A percentile compares a stretch with the other conserved stretches of the same genome.
Evolutionary conservation across 2,888 invertebrate species (phyloP).

Genomic region (Lydus trimaculatus): DNA sequence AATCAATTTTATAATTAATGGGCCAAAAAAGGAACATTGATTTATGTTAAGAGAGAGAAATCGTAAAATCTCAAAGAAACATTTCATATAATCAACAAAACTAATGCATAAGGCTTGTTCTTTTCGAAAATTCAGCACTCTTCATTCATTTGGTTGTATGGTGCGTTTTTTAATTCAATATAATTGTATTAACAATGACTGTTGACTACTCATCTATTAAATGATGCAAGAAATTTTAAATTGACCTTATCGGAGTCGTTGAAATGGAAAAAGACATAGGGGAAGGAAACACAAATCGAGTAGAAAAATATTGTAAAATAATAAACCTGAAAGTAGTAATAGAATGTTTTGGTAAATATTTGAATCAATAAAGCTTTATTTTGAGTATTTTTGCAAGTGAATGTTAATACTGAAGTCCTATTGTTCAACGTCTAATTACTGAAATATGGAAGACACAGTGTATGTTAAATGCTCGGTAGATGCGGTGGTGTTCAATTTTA

Average conservation of each 20-base stretch:
- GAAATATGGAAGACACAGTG: conserved; percentile 12
- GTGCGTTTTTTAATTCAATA: neutral
- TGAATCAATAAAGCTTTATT: neutral
- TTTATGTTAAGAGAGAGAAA: no score
- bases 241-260: neutral
- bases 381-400: neutral
- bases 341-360: neutral
- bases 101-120: no score
- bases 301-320: no score
- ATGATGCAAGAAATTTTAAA: neutral
- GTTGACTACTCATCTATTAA: neutral
- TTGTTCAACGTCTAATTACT: conserved; percentile 40
- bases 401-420: conserved; percentile 19
- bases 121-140: no score
- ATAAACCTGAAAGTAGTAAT: neutral
- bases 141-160: neutral
- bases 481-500: conserved; percentile 19
- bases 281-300: neutral
- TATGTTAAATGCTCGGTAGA: conserved; percentile 13
- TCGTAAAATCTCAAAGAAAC: neutral
- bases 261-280: neutral
- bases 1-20: no score
- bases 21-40: no score
- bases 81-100: no score
- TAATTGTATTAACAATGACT: neutral